These are phyloP conservation scores for Pyrgus malvae DNA, from an alignment of 2,888 invertebrate species.

Conservation along the genomic window DNA sequence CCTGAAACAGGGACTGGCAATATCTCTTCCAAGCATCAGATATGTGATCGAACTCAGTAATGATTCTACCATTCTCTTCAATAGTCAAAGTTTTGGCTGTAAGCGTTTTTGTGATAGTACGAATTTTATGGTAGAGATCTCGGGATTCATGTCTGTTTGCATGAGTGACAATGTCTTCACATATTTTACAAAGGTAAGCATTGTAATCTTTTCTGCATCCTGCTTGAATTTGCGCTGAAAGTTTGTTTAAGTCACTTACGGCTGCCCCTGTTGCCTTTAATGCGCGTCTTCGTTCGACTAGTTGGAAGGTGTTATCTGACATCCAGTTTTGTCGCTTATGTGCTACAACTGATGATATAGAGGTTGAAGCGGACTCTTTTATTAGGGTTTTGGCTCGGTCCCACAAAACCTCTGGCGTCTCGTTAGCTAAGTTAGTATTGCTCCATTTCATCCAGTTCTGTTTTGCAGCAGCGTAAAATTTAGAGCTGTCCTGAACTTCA, in stretches of 20 bases:
- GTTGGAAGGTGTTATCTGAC: background rate
- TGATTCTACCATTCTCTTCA: background rate
- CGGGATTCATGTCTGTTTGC: too few species aligned
- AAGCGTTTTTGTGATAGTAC: background rate
- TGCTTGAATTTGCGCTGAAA: too few species aligned
- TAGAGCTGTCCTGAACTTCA: too few species aligned
- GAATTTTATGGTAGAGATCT: background rate
- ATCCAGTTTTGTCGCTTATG: too few species aligned
- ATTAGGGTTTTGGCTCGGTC: too few species aligned
- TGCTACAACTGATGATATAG: background rate
- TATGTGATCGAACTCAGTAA: background rate
- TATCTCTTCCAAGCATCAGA: too few species aligned
- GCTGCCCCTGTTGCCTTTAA: background rate
- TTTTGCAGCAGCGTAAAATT: too few species aligned
- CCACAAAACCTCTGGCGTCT: background rate
- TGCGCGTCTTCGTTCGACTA: too few species aligned
- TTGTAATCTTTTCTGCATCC: too few species aligned
- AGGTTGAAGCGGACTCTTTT: too few species aligned
- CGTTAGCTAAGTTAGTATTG: background rate
- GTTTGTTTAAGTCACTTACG: background rate
- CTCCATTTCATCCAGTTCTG: background rate
- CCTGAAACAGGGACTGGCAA: too few species aligned
- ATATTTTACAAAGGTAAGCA: background rate
- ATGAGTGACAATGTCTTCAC: background rate
- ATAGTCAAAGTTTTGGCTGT: background rate